These are phyloP conservation scores for Riparia riparia DNA, from an alignment of 2,113 vertebrate genomes.

Conservation along the genomic window DNA sequence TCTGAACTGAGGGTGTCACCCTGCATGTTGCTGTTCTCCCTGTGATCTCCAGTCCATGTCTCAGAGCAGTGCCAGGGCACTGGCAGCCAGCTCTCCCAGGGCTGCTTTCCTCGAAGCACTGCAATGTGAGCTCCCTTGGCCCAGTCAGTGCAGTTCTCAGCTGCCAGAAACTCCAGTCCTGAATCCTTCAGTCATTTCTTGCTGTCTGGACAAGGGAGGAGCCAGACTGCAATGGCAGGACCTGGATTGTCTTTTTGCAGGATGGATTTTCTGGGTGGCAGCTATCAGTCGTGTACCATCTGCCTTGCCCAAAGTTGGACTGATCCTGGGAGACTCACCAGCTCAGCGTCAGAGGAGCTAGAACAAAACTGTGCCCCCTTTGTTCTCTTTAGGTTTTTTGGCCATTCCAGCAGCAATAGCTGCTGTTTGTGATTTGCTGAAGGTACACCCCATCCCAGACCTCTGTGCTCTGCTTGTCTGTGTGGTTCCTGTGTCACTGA, in stretches of 20 bases:
- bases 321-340: neutral
- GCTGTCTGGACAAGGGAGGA: neutral
- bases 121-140: neutral
- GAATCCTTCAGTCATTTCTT: neutral
- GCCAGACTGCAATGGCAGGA: neutral
- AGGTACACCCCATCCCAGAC: neutral
- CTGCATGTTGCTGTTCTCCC: neutral
- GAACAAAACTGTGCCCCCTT: neutral
- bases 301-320: neutral
- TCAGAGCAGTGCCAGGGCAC: neutral
- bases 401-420: neutral
- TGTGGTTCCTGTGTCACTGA: neutral
- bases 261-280: neutral
- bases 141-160: fast-evolving
- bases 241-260: neutral
- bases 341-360: neutral
- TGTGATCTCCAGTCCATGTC: fast-evolving
- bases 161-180: neutral
- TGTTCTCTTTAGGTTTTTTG: neutral
- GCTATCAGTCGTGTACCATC: neutral
- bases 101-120: neutral
- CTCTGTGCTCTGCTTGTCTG: neutral
- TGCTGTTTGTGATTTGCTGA: neutral
- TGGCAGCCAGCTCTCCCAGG: neutral
- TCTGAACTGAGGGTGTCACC: too few species aligned